Conservation (phyloP, 2,113 vertebrate genomes). For the Astur gentilis region DNA sequence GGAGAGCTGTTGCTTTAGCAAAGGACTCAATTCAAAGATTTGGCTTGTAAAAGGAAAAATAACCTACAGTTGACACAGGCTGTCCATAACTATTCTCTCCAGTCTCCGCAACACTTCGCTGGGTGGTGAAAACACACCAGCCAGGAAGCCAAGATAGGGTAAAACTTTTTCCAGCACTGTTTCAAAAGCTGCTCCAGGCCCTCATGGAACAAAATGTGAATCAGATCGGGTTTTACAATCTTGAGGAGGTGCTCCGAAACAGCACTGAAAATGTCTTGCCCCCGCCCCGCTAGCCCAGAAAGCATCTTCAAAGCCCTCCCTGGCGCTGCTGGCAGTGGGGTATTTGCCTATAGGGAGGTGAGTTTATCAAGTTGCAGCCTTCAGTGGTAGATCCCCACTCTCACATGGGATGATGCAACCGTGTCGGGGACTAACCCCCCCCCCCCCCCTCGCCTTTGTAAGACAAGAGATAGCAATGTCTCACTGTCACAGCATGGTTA, state of each 20-base stretch:
- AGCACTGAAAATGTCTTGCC: neutral
- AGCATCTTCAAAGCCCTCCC: neutral
- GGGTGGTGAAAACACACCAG: neutral
- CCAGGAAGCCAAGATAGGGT: neutral
- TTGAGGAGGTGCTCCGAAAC: neutral
- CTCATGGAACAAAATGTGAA: neutral
- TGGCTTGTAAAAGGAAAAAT: neutral
- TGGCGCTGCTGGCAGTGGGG: neutral
- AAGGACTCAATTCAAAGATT: neutral
- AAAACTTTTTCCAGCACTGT: neutral
- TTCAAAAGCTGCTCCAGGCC: neutral
- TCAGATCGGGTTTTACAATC: neutral
- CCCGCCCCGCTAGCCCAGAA: neutral
- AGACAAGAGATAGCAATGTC: neutral
- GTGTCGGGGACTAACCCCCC: neutral
- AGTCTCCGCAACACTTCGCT: neutral
- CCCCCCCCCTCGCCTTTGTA: neutral
- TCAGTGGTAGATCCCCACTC: neutral
- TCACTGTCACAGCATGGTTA: conserved; percentile 31
- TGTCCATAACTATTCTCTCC: neutral
- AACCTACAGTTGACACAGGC: neutral
- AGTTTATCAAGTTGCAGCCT: neutral
- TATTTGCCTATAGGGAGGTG: neutral
- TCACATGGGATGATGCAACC: neutral
- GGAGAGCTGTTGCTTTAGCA: neutral